Evolutionary conservation across 2,888 invertebrate species (phyloP), one percentile per base, ranked within the genome.

Genomic region (Melikaiella ostensackeni): DNA sequence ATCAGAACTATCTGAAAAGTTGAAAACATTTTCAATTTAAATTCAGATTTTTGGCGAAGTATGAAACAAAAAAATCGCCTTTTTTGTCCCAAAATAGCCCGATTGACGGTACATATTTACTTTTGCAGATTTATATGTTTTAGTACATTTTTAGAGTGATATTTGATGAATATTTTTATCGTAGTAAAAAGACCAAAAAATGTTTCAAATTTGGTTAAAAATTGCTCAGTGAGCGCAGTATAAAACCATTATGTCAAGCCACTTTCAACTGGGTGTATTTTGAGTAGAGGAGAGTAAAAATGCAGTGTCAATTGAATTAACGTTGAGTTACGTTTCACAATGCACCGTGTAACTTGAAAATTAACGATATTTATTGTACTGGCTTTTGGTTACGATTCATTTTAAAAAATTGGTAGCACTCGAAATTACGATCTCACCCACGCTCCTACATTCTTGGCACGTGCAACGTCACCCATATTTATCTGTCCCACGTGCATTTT

Each of bases 241-340:
- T 70, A 70, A 70, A 55, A 70, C 50, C 11, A 70, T 42, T 2
- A 30, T 50, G 70, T 70, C 70, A 55, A 70, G 33, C 50, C 11
- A 30, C 30, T 70, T 70, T 70, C 27, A 46, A 50, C 8, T 55
- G n/a, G 42, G 2, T 50, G 24, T 66, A 19, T 64, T 64, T 50
- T n/a, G 19, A 70, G 50, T 70, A 11, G 30, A 50, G n/a, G 55
- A 75, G 78, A 80, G 81, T 79, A 80, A 83, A 84, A 84, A 83
- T 82, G 75, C 83, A 62, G 79, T 80, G 80, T 85, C 87, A 86
- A 89, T 89, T 87, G 87, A 89, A 89, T 89, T 89, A 61, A 88
- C 84, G 82, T 83, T 86, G 88, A 87, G 88, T 88, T 88, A 89
- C 88, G 88, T 84, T 84, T 82, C 83, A 33, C 16, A 50, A 9